These are phyloP conservation scores for Novumbra hubbsi DNA, from an alignment of 2,797 vertebrate species.

Conservation along the genomic window DNA sequence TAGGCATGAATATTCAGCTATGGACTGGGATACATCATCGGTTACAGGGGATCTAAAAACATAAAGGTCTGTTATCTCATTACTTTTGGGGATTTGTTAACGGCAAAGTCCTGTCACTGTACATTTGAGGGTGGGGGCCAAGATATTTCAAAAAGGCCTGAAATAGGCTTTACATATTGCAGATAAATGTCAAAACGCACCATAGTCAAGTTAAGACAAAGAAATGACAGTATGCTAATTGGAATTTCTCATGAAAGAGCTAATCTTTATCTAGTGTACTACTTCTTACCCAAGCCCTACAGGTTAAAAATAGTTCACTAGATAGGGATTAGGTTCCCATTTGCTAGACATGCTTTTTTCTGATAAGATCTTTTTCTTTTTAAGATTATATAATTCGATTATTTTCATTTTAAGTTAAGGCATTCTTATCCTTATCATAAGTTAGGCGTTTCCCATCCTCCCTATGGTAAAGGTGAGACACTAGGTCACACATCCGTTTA, in stretches of 20 bases:
- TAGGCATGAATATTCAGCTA: constrained; percentile 70
- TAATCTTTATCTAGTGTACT: not conserved
- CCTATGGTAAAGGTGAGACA: constrained; percentile 50
- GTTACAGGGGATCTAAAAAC: constrained; percentile 34
- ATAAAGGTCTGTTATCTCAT: constrained; percentile 53
- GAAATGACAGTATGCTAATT: constrained; percentile 23
- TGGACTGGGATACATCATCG: constrained; percentile 57
- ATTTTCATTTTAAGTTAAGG: not conserved
- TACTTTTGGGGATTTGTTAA: constrained; percentile 43
- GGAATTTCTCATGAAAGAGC: constrained; percentile 38
- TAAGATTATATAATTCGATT: not conserved
- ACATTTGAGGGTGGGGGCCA: constrained; percentile 37
- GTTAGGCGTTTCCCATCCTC: constrained; percentile 32
- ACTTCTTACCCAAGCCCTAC: not conserved
- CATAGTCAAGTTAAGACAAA: constrained; percentile 14
- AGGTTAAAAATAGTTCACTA: not conserved
- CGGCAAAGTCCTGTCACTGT: constrained; percentile 22
- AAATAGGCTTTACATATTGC: constrained; percentile 19
- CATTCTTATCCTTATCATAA: too few species aligned
- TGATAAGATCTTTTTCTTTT: not conserved
- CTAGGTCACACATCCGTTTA: constrained; percentile 65
- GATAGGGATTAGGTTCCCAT: not conserved
- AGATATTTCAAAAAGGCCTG: constrained; percentile 13
- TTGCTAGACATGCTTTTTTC: not conserved
- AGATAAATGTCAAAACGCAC: constrained; percentile 48